Evolutionary conservation across 2,797 vertebrate genomes (phyloP).

Genomic region (Pogoniulus pusillus): DNA sequence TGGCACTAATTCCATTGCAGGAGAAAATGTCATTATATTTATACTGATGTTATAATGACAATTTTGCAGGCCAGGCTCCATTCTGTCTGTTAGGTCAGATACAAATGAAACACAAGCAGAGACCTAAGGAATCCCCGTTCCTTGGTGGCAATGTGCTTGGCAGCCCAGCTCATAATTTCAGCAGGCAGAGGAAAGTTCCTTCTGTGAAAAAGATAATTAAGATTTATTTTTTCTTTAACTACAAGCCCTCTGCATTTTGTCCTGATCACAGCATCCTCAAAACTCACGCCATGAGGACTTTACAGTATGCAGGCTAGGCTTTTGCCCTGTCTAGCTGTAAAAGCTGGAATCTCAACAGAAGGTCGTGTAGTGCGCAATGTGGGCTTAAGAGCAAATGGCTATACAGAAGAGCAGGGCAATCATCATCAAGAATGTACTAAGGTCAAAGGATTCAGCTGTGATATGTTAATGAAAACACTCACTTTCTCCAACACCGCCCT

Average conservation of each 20-base stretch:
- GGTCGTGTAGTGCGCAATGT: neutral
- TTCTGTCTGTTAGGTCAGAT: neutral
- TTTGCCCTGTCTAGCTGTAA: neutral
- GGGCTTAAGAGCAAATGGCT: neutral
- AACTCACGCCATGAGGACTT: neutral
- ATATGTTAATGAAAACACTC: neutral
- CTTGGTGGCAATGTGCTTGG: neutral
- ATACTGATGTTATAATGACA: constrained; percentile 12
- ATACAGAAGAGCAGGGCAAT: neutral
- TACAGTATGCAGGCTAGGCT: neutral
- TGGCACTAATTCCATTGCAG: constrained; percentile 25
- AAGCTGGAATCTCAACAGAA: neutral
- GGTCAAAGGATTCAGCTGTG: neutral
- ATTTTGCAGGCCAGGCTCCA: constrained; percentile 26
- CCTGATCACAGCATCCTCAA: neutral
- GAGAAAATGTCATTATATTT: constrained; percentile 47
- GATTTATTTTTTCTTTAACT: neutral
- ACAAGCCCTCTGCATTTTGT: neutral
- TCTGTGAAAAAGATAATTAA: neutral
- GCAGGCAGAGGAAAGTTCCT: neutral
- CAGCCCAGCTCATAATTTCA: neutral
- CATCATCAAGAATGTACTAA: neutral
- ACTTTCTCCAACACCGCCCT: neutral
- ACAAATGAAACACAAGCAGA: neutral
- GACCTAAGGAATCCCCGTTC: neutral